Base-by-base conservation (phyloP, 2,113 vertebrate genomes). In the Caloenas nicobarica region DNA sequence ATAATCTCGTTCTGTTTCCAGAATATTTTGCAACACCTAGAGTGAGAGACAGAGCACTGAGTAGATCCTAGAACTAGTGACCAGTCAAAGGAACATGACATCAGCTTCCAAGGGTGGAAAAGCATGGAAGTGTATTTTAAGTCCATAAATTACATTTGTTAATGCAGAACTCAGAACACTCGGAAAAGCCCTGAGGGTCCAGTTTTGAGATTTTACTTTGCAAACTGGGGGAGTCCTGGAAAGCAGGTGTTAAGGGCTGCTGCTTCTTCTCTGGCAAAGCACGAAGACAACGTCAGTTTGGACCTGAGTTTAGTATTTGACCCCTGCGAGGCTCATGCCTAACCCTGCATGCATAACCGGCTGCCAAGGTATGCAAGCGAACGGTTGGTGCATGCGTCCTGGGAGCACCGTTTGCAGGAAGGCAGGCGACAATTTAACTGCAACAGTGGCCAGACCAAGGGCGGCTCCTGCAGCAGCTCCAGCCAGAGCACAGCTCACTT, bases 1-100 rank as follows among this genome's bases (percentile, higher is more conserved):
- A 97, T 99, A 99, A 92, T 99, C 99, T 81, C 98, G 98, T 97
- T 99, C 99, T 44, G 99, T 99, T 94, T 99, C 99, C 98, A 99
- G 97, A 97, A 99, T 99, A 97, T 99, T 99, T 96, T 99, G 99
- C 68, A 99, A 98, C 56, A 99, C 99, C 99, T 99, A 97, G 33
- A 79, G 92, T 70, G 62, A 94, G 92, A 96, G 94, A 97, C 78
- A 97, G 82, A 96, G 86, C 44, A 94, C 86, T 88, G 88, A 95
- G 60, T 73, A 95, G 69, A 72, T 90, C 85, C 88, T 74, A 85
- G 68, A 62, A 93, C 77, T 64, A 60, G 62, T 0, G 29, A 88
- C 78, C 38, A 80, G 66, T 79, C 50, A 80, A 73, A 81, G 86
- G 81, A 95, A 91, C 36, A 66, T 2, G 5, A 72, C 36, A 94